phyloP scores from a whole-genome alignment of 2,797 vertebrate genomes.

The Sebastes trivittatus region DNA sequence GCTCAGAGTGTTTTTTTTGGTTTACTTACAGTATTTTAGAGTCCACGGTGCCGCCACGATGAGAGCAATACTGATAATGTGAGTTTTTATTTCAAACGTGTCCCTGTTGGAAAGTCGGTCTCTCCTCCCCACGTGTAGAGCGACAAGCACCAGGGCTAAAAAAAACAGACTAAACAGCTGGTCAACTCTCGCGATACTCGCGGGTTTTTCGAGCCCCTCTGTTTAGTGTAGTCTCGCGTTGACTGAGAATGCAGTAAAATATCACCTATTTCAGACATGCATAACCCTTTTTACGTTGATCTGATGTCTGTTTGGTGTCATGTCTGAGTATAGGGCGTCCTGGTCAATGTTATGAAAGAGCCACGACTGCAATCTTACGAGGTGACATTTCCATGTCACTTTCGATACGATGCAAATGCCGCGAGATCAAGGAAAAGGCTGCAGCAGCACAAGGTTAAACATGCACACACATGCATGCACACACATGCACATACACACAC shows the following conservation, averaged over 20 bases:
- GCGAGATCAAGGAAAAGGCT: background rate
- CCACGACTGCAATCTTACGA: background rate
- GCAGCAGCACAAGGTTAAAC: background rate
- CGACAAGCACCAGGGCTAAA: slow-evolving; percentile 74
- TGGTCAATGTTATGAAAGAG: background rate
- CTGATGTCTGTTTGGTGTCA: background rate
- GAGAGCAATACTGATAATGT: slow-evolving; percentile 34
- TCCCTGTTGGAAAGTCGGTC: slow-evolving; percentile 63
- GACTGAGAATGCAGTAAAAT: slow-evolving; percentile 34
- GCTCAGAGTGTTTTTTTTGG: background rate
- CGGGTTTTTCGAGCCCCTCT: too few species aligned
- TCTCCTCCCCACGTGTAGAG: slow-evolving; percentile 85
- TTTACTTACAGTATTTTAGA: slow-evolving; percentile 75
- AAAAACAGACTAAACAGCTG: slow-evolving; percentile 81
- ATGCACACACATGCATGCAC: background rate
- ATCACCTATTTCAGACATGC: background rate
- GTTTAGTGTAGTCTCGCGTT: slow-evolving; percentile 50
- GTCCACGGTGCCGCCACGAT: slow-evolving; percentile 75
- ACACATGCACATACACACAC: too few species aligned
- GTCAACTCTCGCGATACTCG: slow-evolving; percentile 79
- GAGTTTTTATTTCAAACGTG: slow-evolving; percentile 49
- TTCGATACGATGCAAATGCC: background rate
- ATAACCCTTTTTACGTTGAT: background rate
- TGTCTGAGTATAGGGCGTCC: background rate
- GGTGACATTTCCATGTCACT: background rate